phyloP scores from a whole-genome alignment of 2,888 invertebrate genomes.

The Apodemia zela region DNA sequence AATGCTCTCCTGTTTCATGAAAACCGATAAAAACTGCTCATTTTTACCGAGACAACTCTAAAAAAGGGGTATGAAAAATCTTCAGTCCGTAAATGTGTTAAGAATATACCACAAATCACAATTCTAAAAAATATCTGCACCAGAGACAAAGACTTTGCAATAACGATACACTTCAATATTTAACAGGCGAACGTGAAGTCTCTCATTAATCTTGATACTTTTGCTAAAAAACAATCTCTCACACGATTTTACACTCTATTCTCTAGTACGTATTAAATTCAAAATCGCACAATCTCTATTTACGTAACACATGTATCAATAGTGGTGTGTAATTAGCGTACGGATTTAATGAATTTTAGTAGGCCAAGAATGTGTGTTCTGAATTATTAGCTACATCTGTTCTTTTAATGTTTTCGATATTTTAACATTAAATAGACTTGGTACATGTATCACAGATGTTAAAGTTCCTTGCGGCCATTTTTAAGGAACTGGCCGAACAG shows the following conservation, averaged over 20 bases:
- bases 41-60: background rate
- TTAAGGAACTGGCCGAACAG: too few relatives aligned
- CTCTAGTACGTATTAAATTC: background rate
- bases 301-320: constrained; percentile 17
- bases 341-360: constrained; percentile 18
- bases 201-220: constrained; percentile 13
- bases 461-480: too few relatives aligned
- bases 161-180: constrained; percentile 16
- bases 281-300: background rate
- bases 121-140: constrained; percentile 6
- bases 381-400: constrained; percentile 14
- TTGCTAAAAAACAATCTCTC: background rate
- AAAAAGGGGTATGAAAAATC: background rate
- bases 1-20: too few relatives aligned
- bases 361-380: constrained; percentile 14
- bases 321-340: constrained; percentile 24
- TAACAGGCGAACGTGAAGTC: constrained; percentile 11
- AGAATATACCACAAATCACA: constrained; percentile 9
- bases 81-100: background rate
- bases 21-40: background rate
- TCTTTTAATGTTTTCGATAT: constrained; percentile 13
- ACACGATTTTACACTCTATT: background rate
- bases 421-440: background rate
- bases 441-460: background rate
- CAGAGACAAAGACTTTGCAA: constrained; percentile 11